These are phyloP conservation scores for Hydrotaea cyrtoneurina DNA, from an alignment of 2,888 invertebrate genomes.

Conservation along the genomic window DNA sequence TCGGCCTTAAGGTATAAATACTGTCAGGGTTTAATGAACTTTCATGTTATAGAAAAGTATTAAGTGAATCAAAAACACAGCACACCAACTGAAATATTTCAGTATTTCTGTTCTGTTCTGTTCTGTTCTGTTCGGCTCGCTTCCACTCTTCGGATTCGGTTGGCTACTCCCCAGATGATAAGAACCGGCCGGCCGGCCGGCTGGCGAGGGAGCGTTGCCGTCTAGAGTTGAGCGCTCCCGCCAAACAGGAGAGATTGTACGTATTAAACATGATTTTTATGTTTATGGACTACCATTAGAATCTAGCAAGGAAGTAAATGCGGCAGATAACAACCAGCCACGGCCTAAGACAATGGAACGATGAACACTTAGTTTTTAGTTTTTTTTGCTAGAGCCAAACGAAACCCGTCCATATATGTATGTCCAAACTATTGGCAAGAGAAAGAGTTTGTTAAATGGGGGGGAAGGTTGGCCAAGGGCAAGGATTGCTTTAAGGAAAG, in stretches of 20 bases:
- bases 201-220: neutral
- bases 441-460: neutral
- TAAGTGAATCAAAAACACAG: conserved; percentile 37
- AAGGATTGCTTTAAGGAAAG: no score
- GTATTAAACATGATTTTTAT: conserved; percentile 16
- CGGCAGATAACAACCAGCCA: conserved; percentile 40
- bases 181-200: neutral
- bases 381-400: neutral
- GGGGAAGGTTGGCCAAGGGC: neutral
- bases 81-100: conserved; percentile 43
- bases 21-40: conserved; percentile 57
- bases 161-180: neutral
- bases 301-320: conserved; percentile 62
- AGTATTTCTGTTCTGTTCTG: neutral
- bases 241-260: conserved; percentile 8
- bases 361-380: neutral
- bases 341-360: neutral
- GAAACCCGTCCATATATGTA: neutral
- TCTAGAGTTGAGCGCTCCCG: no score
- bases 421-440: neutral
- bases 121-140: no score
- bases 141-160: no score
- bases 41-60: conserved; percentile 61
- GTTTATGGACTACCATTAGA: conserved; percentile 59
- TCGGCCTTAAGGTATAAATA: conserved; percentile 57